Conservation (phyloP, 2,888 invertebrate genomes). For the Calameuta filiformis region DNA sequence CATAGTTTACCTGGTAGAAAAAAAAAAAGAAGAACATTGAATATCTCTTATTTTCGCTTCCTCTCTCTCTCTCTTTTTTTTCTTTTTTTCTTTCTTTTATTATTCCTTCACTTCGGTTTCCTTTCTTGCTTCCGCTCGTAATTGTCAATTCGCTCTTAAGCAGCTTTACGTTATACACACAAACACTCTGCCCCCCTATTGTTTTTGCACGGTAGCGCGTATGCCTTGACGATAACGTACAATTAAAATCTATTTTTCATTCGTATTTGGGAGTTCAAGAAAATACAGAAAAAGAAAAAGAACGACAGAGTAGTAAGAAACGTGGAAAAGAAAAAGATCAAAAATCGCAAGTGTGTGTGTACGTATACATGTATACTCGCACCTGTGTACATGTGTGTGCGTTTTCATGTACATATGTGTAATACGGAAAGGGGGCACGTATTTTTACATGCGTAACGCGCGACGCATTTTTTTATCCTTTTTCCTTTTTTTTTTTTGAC, state of each 20-base stretch:
- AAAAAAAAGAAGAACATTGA: background rate
- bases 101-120: slow-evolving; percentile 17
- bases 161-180: background rate
- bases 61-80: background rate
- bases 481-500: background rate
- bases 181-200: background rate
- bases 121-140: slow-evolving; percentile 4
- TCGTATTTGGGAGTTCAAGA: background rate
- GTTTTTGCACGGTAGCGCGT: background rate
- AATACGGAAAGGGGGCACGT: background rate
- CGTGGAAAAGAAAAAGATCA: background rate
- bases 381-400: background rate
- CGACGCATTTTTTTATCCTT: background rate
- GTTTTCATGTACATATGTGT: background rate
- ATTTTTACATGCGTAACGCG: background rate
- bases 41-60: background rate
- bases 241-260: background rate
- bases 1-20: slow-evolving; percentile 6
- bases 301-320: background rate
- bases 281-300: background rate
- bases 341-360: background rate
- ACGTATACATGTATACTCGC: too few relatives aligned
- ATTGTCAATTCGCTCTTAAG: slow-evolving; percentile 2
- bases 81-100: too few relatives aligned
- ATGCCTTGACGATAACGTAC: background rate